Evolutionary conservation across 2,797 vertebrate genomes (phyloP), one percentile per base, ranked within the genome.

Genomic region (Rhadinocentrus ornatus): DNA sequence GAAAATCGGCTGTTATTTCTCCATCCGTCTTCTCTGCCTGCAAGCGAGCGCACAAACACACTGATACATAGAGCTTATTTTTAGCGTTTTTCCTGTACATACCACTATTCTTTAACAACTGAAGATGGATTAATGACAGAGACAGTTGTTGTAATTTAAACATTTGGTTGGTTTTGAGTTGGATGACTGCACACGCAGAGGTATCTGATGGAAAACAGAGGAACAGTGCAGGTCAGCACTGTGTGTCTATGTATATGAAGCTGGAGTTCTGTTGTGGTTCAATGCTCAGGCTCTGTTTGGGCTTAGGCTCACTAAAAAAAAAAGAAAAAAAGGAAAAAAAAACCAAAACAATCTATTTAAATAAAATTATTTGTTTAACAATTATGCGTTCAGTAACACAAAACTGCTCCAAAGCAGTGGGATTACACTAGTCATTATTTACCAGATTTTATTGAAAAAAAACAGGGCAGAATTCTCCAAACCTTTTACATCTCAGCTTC

Each of bases 241-340:
- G 53, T 6, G 53, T 29, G 53, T 55, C 53, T 20, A 39, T 67
- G 32, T 24, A 2, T n/a, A 13, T 63, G 13, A 65, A 63, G 20
- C 26, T 31, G 16, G 72, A 83, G 77, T 83, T 90, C 77, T 85
- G 80, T 62, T 78, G 62, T 62, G 79, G 82, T 82, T 82, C 77
- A 82, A 56, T 68, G 77, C 57, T 80, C 54, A 48, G 58, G 58
- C 73, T 62, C 64, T 39, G 53, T 54, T 50, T 34, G 3, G 73
- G 64, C 63, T 80, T 78, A 78, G 66, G 62, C 78, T 81, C 20
- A 81, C 24, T 71, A 55, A 27, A 67, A 56, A 72, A 73, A 18
- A 0, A 50, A 26, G 3, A 57, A 57, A 31, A n/a, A 6, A 11
- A 8, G 64, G 26, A 3, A n/a, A n/a, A n/a, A n/a, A n/a, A n/a